Base-by-base conservation (phyloP, 2,888 invertebrate species). In the Polyommatus icarus region DNA sequence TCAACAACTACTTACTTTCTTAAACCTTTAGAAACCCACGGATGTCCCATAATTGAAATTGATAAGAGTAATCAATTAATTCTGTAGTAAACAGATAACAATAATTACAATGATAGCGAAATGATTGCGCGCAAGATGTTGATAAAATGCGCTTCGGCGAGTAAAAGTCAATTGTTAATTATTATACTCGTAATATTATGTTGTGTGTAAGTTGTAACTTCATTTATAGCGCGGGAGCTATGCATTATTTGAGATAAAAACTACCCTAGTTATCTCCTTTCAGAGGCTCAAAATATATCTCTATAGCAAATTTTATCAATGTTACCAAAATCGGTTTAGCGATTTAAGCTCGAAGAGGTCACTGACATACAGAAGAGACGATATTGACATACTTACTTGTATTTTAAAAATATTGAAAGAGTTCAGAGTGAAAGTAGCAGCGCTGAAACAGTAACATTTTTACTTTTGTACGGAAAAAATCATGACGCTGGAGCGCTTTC, bases 51-150 rank as follows among this genome's bases (percentile, higher is more conserved):
- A 75, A 15, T 50, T 3, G 50, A 24, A 73, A 46, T 75, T 75
- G 75, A 75, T 75, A 75, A 54, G 54, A 67, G 7, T 75, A 29
- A 50, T 75, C 75, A 20, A 54, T 54, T 75, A 24, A 50, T 75
- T 75, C 75, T 75, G 75, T 54, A 54, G 75, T 75, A 54, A 75
- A 75, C 50, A 54, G 75, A 75, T 75, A 75, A 75, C 46, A 50
- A 46, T 75, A 75, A 75, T 75, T 75, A 75, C 75, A 29, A 29
- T 7, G 75, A 75, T 75, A 75, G 24, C 24, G 15, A 20, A 46
- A 46, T 54, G 75, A 75, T 75, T 50, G 24, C 18, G 18, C 18
- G 46, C 46, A 75, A 54, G 75, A 75, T 54, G 75, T 75, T 18
- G 75, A 46, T 50, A 75, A 24, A 54, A 75, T 29, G 29, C 54